Conservation (phyloP, 2,113 vertebrate genomes). For the Macquaria australasica region DNA sequence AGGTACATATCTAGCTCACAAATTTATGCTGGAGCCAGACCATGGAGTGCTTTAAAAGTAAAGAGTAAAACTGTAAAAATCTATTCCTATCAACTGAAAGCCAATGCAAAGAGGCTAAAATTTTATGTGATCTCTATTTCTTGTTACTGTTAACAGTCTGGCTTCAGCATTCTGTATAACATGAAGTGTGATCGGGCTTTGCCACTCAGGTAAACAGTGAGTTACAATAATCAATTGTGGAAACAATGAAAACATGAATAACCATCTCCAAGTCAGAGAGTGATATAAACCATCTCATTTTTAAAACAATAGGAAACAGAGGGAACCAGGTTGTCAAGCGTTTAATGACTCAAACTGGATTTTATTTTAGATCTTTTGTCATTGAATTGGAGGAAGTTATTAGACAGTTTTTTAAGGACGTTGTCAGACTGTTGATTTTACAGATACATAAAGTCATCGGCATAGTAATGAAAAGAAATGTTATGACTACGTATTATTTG, state of each 20-base stretch:
- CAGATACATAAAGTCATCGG: not conserved
- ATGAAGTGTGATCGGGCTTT: no score
- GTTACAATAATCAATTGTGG: no score
- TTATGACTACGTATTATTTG: not conserved
- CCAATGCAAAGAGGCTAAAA: not conserved
- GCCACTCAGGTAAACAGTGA: no score
- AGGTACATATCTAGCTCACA: not conserved
- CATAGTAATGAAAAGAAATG: not conserved
- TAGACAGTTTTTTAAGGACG: not conserved
- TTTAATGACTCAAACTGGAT: not conserved
- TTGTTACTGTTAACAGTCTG: no score
- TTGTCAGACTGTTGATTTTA: not conserved
- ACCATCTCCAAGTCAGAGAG: no score
- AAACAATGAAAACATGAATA: no score
- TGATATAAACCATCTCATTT: not conserved
- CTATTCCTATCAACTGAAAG: not conserved
- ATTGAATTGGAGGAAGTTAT: not conserved
- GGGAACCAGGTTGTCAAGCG: not conserved
- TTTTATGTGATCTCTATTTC: no score
- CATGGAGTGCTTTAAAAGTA: not conserved
- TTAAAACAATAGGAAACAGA: not conserved
- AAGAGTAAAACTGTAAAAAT: not conserved
- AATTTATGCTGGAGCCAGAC: not conserved
- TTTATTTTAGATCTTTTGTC: not conserved
- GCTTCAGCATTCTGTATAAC: not conserved